Percentiles rank a stretch among this genome's conserved stretches.
These are phyloP conservation scores for Eupristina koningsbergeri DNA, from an alignment of 1,140 invertebrate genomes.

Conservation along the genomic window DNA sequence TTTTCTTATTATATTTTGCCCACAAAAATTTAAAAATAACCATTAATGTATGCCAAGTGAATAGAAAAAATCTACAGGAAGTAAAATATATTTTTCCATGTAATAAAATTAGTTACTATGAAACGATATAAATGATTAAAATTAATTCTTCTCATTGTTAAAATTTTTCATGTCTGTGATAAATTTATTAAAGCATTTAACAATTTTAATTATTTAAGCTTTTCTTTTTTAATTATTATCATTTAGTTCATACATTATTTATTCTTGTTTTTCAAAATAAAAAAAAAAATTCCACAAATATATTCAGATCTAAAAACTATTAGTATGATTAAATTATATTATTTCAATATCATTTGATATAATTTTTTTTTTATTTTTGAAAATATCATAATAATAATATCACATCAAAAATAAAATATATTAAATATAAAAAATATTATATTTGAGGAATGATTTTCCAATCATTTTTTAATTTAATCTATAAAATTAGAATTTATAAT, in stretches of 20 bases:
- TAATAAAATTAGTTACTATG: not conserved
- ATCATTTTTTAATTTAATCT: too few relatives aligned
- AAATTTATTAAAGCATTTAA: not conserved
- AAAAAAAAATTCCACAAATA: not conserved
- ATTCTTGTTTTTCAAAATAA: not conserved
- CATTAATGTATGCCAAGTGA: not conserved
- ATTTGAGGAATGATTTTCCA: too few relatives aligned
- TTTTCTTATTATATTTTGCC: constrained; percentile 1
- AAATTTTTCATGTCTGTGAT: too few relatives aligned
- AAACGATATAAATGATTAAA: not conserved
- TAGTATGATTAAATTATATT: too few relatives aligned
- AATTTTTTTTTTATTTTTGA: too few relatives aligned
- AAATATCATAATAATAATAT: not conserved
- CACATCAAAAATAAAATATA: too few relatives aligned
- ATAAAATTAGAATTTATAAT: too few relatives aligned
- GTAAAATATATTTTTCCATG: not conserved
- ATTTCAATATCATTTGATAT: too few relatives aligned
- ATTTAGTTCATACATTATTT: not conserved
- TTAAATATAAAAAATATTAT: too few relatives aligned
- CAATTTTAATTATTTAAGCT: too few relatives aligned
- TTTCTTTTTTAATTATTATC: not conserved
- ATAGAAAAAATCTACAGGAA: not conserved
- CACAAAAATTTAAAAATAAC: not conserved
- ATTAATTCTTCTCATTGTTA: not conserved
- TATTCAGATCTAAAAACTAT: too few relatives aligned